Conservation (phyloP, 1,140 invertebrate species). For the Gryllus bimaculatus region DNA sequence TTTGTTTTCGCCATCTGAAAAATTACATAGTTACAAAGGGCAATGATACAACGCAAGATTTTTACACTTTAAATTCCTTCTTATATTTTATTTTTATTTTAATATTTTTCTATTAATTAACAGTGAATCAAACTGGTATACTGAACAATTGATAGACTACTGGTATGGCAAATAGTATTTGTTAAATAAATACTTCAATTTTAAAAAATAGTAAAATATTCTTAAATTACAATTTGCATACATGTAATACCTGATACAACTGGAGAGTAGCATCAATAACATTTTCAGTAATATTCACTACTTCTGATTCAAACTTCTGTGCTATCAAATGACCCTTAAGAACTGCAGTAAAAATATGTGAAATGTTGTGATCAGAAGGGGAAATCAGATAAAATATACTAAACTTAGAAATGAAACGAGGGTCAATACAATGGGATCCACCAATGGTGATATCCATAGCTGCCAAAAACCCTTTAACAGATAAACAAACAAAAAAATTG, state of each 20-base stretch:
- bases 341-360: slow-evolving; percentile 76
- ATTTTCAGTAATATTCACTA: slow-evolving; percentile 50
- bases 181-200: too few species aligned
- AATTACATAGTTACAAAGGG: slow-evolving; percentile 21
- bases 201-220: too few species aligned
- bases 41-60: too few species aligned
- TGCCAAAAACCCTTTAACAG: slow-evolving; percentile 53
- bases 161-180: too few species aligned
- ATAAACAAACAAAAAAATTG: slow-evolving; percentile 23
- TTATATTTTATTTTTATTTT: too few species aligned
- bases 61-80: too few species aligned
- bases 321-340: slow-evolving; percentile 52
- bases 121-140: too few species aligned
- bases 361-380: slow-evolving; percentile 63
- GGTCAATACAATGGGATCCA: slow-evolving; percentile 79
- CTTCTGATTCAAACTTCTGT: slow-evolving; percentile 53
- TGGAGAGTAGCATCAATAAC: slow-evolving; percentile 69
- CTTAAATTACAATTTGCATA: too few species aligned
- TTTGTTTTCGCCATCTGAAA: slow-evolving; percentile 55
- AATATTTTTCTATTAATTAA: too few species aligned
- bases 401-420: slow-evolving; percentile 81
- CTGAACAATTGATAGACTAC: too few species aligned
- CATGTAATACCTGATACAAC: slow-evolving; percentile 66
- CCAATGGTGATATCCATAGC: slow-evolving; percentile 76
- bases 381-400: slow-evolving; percentile 76